Base-by-base conservation (phyloP, 2,113 vertebrate species). In the Halichoerus grypus region DNA sequence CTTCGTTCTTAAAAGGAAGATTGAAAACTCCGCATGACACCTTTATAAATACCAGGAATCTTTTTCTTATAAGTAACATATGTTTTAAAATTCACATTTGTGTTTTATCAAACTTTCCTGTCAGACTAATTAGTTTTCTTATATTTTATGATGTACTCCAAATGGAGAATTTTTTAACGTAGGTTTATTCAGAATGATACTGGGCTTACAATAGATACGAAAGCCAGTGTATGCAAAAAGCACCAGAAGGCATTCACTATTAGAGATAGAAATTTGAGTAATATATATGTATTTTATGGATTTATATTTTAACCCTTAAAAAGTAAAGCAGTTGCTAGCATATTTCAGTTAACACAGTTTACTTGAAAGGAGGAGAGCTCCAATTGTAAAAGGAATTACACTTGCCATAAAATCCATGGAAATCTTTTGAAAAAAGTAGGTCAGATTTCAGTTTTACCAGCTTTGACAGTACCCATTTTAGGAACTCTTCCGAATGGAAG, bases 361-460 rank as follows among this genome's bases (percentile, higher is more conserved):
- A 61, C 90, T 95, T 95, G 57, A 82, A 93, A 94, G 77, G 76
- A 72, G 46, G 15, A 57, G 16, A 53, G 28, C 51, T 91, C 49
- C 9, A 93, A n/a, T 28, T 92, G 12, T 84, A 85, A 12, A 80
- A 96, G 55, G 26, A 97, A 97, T 55, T 96, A 63, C 15, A 71
- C 21, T 63, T 82, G 80, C 11, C 61, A 69, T 71, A 74, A 95
- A 96, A 95, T 76, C 67, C 42, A 65, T 92, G 42, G 88, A 92
- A 92, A 77, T 96, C n/a, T 93, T 97, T 92, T 91, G 59, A 28
- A 46, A 94, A 93, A 98, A 97, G 51, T 91, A 95, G 79, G 93
- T 96, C 91, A 97, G 9, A 91, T 97, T 96, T 97, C 79, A 88
- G 9, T 80, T 51, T 67, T 92, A 97, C 46, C 39, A 82, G 91